These are phyloP conservation scores for Nixonia krombeini DNA, from an alignment of 1,140 invertebrate species.

Conservation along the genomic window DNA sequence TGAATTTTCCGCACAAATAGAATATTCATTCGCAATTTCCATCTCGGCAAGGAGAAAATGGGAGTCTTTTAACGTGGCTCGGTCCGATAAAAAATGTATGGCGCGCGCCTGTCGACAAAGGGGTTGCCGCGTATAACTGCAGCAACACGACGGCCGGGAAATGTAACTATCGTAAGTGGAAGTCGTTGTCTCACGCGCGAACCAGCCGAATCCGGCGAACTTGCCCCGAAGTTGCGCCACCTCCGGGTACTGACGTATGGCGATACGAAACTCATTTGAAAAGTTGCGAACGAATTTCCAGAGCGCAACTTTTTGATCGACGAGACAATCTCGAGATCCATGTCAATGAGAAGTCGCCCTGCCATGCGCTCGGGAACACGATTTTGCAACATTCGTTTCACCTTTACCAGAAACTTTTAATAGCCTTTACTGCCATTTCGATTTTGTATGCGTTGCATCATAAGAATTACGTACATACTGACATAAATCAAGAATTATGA, in stretches of 20 bases:
- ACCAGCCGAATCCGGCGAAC: constrained; percentile 5
- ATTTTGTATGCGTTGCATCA: too few species aligned
- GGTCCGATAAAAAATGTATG: constrained; percentile 40
- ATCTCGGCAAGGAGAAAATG: constrained; percentile 26
- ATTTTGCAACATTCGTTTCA: too few species aligned
- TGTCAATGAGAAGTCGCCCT: too few species aligned
- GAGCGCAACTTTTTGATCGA: too few species aligned
- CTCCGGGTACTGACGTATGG: constrained; percentile 4
- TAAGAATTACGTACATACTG: too few species aligned
- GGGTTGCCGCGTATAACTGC: constrained; percentile 19
- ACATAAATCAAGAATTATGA: too few species aligned
- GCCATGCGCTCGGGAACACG: too few species aligned
- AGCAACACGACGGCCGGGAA: constrained; percentile 24
- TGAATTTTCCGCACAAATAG: constrained; percentile 8
- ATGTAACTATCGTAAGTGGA: constrained; percentile 24
- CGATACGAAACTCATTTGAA: constrained; percentile 38
- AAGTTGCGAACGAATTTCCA: constrained; percentile 19
- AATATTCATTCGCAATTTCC: constrained; percentile 34
- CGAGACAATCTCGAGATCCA: too few species aligned
- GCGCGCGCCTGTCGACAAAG: constrained; percentile 24
- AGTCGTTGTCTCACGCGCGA: constrained; percentile 32
- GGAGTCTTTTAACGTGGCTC: constrained; percentile 26
- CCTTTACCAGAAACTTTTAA: too few species aligned
- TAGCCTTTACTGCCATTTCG: too few species aligned
- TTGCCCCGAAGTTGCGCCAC: constrained; percentile 20